Evolutionary conservation across 1,140 invertebrate species (phyloP).

Genomic region (Zaprionus tsacasi): DNA sequence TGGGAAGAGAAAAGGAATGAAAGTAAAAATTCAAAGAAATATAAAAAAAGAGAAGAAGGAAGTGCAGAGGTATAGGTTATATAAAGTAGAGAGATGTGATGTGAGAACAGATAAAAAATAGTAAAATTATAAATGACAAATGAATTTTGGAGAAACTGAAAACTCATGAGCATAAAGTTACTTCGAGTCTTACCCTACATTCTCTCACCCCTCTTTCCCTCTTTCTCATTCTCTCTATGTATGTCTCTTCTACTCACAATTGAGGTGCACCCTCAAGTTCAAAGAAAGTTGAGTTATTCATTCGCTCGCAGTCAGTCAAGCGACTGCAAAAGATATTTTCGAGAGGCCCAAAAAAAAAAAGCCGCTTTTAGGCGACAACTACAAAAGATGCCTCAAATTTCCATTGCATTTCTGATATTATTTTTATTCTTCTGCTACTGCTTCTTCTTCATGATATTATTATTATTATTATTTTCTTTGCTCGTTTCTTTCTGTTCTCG

Average conservation of each 20-base stretch:
- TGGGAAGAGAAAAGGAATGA: not conserved
- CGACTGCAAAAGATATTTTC: slow-evolving; percentile 29
- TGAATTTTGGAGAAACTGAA: not conserved
- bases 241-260: not conserved
- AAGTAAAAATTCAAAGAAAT: not conserved
- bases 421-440: not conserved
- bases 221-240: not conserved
- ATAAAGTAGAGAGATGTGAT: too few relatives aligned
- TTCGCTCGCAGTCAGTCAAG: slow-evolving; percentile 13
- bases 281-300: slow-evolving; percentile 22
- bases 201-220: not conserved
- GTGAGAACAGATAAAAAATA: not conserved
- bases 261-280: not conserved
- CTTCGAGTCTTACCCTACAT: not conserved
- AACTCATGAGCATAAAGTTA: too few relatives aligned
- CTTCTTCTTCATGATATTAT: slow-evolving; percentile 9
- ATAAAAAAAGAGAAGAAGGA: not conserved
- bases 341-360: slow-evolving; percentile 8
- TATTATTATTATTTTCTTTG: slow-evolving; percentile 29
- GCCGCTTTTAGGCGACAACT: not conserved
- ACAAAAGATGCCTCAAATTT: slow-evolving; percentile 32
- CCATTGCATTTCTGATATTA: slow-evolving; percentile 28
- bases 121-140: not conserved
- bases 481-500: slow-evolving; percentile 24
- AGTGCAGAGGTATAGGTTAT: not conserved